A percentile compares a stretch with the other conserved stretches of the same genome.
Conservation (phyloP, 2,888 invertebrate species). For the Prosapia bicincta region DNA sequence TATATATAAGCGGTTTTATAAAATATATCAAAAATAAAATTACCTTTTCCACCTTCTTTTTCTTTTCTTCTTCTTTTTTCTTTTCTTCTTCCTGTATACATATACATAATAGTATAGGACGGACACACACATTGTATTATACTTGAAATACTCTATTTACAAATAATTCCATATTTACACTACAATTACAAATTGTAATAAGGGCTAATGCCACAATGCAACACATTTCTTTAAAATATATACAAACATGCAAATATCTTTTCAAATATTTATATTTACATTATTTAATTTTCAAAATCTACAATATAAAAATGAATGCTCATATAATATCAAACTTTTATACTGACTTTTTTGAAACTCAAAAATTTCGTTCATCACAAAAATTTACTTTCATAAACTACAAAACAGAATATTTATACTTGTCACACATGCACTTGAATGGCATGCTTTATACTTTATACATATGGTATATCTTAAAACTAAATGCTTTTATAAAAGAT, state of each 20-base stretch:
- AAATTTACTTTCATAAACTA: background rate
- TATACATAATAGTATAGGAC: background rate
- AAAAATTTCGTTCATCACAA: background rate
- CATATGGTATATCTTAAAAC: background rate
- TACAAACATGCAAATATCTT: background rate
- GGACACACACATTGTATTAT: background rate
- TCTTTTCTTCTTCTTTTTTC: constrained; percentile 32
- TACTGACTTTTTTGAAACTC: background rate
- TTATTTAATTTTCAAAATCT: background rate
- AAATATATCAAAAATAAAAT: constrained; percentile 36
- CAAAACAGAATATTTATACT: background rate
- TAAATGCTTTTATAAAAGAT: background rate
- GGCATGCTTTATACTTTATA: constrained; percentile 4
- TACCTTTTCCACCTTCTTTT: constrained; percentile 41
- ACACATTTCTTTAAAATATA: background rate
- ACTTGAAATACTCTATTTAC: background rate
- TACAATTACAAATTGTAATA: background rate
- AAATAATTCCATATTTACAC: background rate
- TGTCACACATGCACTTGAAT: background rate
- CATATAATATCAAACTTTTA: background rate
- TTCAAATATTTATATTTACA: background rate
- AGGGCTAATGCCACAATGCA: background rate
- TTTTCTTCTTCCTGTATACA: constrained; percentile 47
- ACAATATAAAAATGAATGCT: background rate
- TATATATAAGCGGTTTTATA: no score